phyloP scores from a whole-genome alignment of 1,140 invertebrate species.

The Thrips palmi region DNA sequence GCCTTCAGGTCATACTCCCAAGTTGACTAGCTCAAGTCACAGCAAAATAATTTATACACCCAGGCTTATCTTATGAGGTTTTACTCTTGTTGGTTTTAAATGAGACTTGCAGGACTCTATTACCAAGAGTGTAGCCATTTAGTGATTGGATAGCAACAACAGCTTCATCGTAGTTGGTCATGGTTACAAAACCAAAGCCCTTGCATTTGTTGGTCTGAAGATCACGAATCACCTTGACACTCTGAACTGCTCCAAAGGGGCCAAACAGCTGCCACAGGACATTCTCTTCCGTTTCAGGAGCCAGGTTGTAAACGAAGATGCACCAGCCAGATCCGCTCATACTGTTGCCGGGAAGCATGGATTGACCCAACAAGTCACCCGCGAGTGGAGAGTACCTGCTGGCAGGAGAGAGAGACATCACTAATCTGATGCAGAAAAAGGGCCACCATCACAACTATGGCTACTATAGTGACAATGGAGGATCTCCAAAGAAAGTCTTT shows the following conservation, averaged over 20 bases:
- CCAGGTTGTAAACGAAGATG: constrained; percentile 97
- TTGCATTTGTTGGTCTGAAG: constrained; percentile 98
- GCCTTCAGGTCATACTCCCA: no score
- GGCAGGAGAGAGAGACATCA: no score
- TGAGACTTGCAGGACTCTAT: constrained; percentile 94
- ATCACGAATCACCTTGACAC: constrained; percentile 94
- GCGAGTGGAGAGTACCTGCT: constrained; percentile 85
- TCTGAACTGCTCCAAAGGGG: constrained; percentile 96
- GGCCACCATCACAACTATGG: no score
- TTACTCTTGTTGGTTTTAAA: constrained; percentile 93
- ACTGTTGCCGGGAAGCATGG: constrained; percentile 63
- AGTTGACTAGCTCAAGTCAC: no score
- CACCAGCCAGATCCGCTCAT: constrained; percentile 85
- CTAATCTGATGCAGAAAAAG: no score
- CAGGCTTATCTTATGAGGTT: constrained; percentile 76
- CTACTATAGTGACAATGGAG: no score
- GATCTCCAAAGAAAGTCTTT: no score
- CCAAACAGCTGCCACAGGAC: constrained; percentile 98
- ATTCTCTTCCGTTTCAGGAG: constrained; percentile 95
- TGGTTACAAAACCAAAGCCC: constrained; percentile 98
- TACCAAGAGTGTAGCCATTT: constrained; percentile 94
- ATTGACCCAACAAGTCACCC: constrained; percentile 75
- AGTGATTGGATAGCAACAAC: constrained; percentile 92
- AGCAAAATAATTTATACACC: no score
- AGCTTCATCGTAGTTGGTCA: constrained; percentile 99